Percentiles rank a stretch among this genome's conserved stretches.
Conservation (phyloP, 2,113 vertebrate genomes). For the Toxotes jaculatrix region DNA sequence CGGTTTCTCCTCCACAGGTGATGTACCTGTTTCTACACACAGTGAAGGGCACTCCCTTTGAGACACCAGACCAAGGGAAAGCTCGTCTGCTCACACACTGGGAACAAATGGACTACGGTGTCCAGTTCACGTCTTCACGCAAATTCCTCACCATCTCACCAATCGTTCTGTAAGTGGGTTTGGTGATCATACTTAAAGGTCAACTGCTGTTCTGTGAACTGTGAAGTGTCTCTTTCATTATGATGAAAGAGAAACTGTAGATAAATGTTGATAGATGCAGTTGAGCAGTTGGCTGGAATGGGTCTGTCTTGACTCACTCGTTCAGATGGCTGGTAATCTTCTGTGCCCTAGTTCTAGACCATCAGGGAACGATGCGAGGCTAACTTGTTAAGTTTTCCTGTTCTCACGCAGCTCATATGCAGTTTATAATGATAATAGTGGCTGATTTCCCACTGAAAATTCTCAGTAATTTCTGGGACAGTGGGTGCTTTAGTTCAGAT, state of each 20-base stretch:
- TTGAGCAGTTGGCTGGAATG: background rate
- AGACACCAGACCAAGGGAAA: constrained; percentile 95
- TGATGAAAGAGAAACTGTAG: background rate
- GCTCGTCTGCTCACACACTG: constrained; percentile 94
- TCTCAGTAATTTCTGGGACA: too few relatives aligned
- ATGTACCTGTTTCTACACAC: constrained; percentile 96
- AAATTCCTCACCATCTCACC: constrained; percentile 96
- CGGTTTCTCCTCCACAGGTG: constrained; percentile 77
- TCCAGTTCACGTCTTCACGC: constrained; percentile 93
- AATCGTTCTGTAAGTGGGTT: constrained; percentile 90
- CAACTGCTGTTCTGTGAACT: background rate
- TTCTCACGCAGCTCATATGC: too few relatives aligned
- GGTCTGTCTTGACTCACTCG: background rate
- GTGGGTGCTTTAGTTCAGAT: too few relatives aligned
- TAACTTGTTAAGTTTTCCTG: too few relatives aligned
- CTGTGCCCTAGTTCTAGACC: too few relatives aligned
- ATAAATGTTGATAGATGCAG: background rate
- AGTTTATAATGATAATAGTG: background rate
- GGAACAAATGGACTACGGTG: constrained; percentile 96
- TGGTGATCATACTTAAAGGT: background rate
- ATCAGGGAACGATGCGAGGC: too few relatives aligned
- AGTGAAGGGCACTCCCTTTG: constrained; percentile 95
- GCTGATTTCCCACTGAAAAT: background rate
- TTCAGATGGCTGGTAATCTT: too few relatives aligned
- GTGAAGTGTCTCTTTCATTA: constrained; percentile 7